Conservation (phyloP, 2,888 invertebrate species). For the Drosophila tripunctata region DNA sequence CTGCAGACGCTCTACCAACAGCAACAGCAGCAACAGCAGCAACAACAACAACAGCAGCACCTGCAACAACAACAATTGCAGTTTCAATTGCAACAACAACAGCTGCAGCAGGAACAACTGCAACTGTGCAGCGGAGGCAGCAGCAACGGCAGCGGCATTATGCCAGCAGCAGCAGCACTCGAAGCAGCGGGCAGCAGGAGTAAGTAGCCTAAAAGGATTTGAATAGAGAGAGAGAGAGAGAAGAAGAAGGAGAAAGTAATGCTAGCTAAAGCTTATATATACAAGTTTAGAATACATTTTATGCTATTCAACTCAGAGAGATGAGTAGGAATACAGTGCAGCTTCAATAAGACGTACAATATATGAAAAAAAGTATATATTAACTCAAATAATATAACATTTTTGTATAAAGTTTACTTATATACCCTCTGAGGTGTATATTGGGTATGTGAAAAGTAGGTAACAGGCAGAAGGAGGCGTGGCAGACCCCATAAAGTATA, state of each 20-base stretch:
- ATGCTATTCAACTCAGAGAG: too few species aligned
- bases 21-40: constrained; percentile 23
- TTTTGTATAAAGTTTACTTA: too few species aligned
- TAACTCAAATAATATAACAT: too few species aligned
- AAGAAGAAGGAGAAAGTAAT: not conserved
- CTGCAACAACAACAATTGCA: constrained; percentile 47
- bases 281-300: too few species aligned
- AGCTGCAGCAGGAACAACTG: constrained; percentile 37
- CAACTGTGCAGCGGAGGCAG: constrained; percentile 45
- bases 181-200: constrained; percentile 81
- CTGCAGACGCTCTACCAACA: constrained; percentile 76
- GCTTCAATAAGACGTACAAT: too few species aligned
- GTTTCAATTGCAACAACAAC: constrained; percentile 9
- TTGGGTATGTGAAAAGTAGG: too few species aligned
- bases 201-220: constrained; percentile 24
- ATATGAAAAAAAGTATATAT: too few species aligned
- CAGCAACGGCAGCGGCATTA: constrained; percentile 34
- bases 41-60: constrained; percentile 50
- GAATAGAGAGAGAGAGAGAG: not conserved
- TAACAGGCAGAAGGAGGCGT: too few species aligned
- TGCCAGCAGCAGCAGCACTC: constrained; percentile 40
- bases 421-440: too few species aligned
- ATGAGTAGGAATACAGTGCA: too few species aligned
- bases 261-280: too few species aligned
- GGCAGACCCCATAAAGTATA: too few species aligned